These are phyloP conservation scores for Brachypodius melanocephalos DNA, from an alignment of 2,113 vertebrate genomes.

Conservation along the genomic window DNA sequence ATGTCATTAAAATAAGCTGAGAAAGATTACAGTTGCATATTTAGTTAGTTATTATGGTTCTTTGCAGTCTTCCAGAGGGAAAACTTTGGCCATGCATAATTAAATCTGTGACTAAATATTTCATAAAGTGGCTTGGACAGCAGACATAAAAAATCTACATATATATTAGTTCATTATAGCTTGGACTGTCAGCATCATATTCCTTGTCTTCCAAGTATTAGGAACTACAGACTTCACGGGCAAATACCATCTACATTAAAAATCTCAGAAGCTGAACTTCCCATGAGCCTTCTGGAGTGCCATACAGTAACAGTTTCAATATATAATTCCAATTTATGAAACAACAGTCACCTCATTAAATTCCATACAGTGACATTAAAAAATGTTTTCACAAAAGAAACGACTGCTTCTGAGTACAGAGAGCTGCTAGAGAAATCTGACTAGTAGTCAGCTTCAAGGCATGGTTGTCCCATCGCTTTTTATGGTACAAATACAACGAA, in stretches of 20 bases:
- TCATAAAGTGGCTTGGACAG: conserved; percentile 24
- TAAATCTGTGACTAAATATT: conserved; percentile 49
- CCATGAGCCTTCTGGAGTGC: not conserved
- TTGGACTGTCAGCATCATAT: not conserved
- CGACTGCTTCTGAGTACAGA: not conserved
- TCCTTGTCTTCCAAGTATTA: not conserved
- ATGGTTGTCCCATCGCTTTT: not conserved
- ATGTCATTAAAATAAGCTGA: conserved; percentile 40
- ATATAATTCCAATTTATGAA: conserved; percentile 1
- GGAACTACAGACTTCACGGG: not conserved
- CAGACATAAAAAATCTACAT: conserved; percentile 20
- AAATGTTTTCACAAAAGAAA: not conserved
- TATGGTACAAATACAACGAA: not conserved
- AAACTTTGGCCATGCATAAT: conserved; percentile 22
- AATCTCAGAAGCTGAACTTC: not conserved
- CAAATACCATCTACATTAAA: not conserved
- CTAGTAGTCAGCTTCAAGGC: not conserved
- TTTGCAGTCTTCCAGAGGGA: conserved; percentile 41
- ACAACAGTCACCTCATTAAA: not conserved
- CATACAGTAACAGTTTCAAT: not conserved
- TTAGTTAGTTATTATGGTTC: conserved; percentile 47
- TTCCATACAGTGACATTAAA: not conserved
- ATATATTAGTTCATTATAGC: not conserved
- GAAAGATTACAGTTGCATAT: conserved; percentile 35
- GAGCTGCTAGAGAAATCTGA: not conserved